Base-by-base conservation (phyloP, 2,888 invertebrate species). In the Trisateles emortualis region DNA sequence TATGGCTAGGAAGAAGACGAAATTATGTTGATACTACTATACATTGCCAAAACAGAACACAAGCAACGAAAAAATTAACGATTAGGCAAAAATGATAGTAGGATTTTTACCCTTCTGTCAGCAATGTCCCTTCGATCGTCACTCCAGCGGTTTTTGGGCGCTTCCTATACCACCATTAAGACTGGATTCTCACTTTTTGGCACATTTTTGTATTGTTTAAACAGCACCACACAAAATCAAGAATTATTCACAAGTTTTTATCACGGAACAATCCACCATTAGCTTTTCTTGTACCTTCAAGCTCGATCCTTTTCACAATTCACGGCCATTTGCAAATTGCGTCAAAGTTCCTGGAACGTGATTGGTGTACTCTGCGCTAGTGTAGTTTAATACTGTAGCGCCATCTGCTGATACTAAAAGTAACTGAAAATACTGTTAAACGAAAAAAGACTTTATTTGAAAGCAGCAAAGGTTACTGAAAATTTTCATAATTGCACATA, bases 311-410 rank as follows among this genome's bases (percentile, higher is more conserved):
- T 87, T 89, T 89, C 89, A 90, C 93, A 91, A 92, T 89, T 89
- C 90, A 90, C 93, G 92, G 92, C 93, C 93, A 93, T 93, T 93
- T 93, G 93, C 93, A 93, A 93, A 93, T 93, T 93, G 92, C 92
- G 92, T 92, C 92, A 92, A 93, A 93, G 84, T 87, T 84, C 81
- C 85, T 85, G 77, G 69, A 81, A 80, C 79, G 78, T 86, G 87
- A 93, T 93, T 93, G 93, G 93, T 82, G 71, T 75, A 76, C 79
- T 81, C 79, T 85, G 85, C 87, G 89, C 88, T 86, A 83, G 81
- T 85, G 78, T 82, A 80, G 81, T 86, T 79, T 72, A 70, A 61
- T 60, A 53, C 60, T 41, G 57, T 54, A 68, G 68, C 79, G 87
- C 81, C 78, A 81, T 81, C 92, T 92, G 64, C 73, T 74, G 78